Evolutionary conservation across 2,113 vertebrate species (phyloP).

Genomic region (Cyprinus carpio): DNA sequence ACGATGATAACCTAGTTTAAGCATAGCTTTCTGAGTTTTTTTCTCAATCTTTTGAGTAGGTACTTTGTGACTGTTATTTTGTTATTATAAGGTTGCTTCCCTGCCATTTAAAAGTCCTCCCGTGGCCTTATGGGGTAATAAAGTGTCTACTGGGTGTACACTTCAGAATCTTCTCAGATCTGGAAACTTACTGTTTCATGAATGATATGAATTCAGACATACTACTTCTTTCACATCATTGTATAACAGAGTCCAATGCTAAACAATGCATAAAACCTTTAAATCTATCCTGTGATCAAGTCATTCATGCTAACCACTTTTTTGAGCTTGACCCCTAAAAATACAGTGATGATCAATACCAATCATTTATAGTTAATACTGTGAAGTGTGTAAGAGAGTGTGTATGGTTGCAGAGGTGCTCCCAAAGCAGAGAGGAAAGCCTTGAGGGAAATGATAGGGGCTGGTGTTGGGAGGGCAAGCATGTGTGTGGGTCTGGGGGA

Average conservation of each 20-base stretch:
- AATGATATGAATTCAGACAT: no score
- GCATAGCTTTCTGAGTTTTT: no score
- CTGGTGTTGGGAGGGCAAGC: not conserved
- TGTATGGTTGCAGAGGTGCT: not conserved
- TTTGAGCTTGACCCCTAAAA: not conserved
- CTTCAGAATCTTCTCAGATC: no score
- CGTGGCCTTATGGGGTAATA: no score
- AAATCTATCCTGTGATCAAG: not conserved
- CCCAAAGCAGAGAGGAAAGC: not conserved
- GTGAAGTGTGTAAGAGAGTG: not conserved
- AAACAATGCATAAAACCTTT: not conserved
- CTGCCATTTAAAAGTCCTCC: no score
- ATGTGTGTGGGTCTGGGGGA: not conserved
- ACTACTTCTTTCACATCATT: not conserved
- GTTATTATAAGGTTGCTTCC: no score
- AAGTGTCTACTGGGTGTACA: no score
- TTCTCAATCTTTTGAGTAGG: no score
- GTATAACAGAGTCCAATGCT: not conserved
- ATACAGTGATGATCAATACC: not conserved
- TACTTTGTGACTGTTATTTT: no score
- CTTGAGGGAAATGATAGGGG: slow-evolving; percentile 18
- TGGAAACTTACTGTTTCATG: no score
- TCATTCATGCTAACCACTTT: not conserved
- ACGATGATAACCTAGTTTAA: no score
- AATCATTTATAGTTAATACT: not conserved